These are phyloP conservation scores for Sycon ciliatum DNA, from an alignment of 37 sponge, comb jelly and placozoan genomes.

Conservation along the genomic window DNA sequence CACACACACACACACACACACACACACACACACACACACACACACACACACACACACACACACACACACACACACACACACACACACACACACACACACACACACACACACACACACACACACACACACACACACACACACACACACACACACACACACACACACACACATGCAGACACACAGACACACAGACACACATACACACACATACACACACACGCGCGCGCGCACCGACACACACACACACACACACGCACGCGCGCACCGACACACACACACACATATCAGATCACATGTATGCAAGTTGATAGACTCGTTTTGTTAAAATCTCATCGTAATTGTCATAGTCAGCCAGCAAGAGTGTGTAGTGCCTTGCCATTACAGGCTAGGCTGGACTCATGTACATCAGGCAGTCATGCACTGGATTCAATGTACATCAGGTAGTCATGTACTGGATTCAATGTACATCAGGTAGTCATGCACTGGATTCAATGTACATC, in stretches of 20 bases:
- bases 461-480: no score
- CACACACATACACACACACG: constrained; percentile 28
- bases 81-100: constrained; percentile 5
- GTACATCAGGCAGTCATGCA: no score
- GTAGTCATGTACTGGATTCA: no score
- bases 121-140: constrained; percentile 5
- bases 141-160: constrained; percentile 5
- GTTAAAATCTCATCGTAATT: no score
- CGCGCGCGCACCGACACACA: constrained; percentile 9
- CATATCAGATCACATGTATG: not conserved
- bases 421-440: no score
- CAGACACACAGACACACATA: constrained; percentile 2
- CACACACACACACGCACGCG: constrained; percentile 10
- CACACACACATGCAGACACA: not conserved
- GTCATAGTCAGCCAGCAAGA: no score
- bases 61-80: constrained; percentile 5
- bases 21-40: constrained; percentile 5
- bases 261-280: constrained; percentile 17
- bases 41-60: constrained; percentile 5
- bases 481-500: no score
- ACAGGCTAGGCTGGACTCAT: no score
- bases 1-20: constrained; percentile 5
- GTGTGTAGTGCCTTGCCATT: no score
- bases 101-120: constrained; percentile 5
- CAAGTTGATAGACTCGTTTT: no score